These are phyloP conservation scores for Synanthedon tipuliformis DNA, from an alignment of 2,888 invertebrate genomes.

Conservation along the genomic window DNA sequence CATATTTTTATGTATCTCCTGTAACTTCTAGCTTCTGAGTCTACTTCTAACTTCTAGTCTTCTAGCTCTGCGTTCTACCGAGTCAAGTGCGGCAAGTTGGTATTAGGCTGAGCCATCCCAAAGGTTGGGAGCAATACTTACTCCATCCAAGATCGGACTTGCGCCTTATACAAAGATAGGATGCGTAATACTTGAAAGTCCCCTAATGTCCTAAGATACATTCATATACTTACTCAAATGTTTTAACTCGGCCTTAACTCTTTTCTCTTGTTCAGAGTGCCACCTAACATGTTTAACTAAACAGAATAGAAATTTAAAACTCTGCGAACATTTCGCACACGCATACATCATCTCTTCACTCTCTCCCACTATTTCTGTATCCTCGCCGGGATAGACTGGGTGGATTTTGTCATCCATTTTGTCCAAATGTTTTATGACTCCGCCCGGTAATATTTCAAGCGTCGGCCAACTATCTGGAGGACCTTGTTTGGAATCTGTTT, in stretches of 20 bases:
- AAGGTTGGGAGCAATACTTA: no score
- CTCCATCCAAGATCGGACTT: no score
- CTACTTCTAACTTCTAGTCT: no score
- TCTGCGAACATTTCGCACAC: constrained; percentile 51
- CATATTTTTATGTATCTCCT: no score
- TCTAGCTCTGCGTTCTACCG: no score
- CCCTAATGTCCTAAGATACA: no score
- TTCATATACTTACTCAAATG: constrained; percentile 24
- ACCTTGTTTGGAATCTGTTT: constrained; percentile 11
- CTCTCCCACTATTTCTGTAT: constrained; percentile 3
- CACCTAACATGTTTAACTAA: constrained; percentile 50
- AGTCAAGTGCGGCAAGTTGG: no score
- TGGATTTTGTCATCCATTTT: constrained; percentile 18
- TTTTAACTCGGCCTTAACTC: constrained; percentile 8
- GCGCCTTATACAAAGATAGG: no score
- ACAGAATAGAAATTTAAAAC: constrained; percentile 41
- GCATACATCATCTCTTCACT: constrained; percentile 43
- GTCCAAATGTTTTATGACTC: constrained; percentile 45
- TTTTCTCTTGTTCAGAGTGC: constrained; percentile 37
- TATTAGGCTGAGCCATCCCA: no score
- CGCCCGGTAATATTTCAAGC: constrained; percentile 52
- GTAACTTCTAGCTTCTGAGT: no score
- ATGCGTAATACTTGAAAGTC: no score
- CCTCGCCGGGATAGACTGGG: constrained; percentile 6
- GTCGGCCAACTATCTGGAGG: constrained; percentile 49